Base-by-base conservation (phyloP, 1,140 invertebrate genomes). In the Scaptomyza graminum region DNA sequence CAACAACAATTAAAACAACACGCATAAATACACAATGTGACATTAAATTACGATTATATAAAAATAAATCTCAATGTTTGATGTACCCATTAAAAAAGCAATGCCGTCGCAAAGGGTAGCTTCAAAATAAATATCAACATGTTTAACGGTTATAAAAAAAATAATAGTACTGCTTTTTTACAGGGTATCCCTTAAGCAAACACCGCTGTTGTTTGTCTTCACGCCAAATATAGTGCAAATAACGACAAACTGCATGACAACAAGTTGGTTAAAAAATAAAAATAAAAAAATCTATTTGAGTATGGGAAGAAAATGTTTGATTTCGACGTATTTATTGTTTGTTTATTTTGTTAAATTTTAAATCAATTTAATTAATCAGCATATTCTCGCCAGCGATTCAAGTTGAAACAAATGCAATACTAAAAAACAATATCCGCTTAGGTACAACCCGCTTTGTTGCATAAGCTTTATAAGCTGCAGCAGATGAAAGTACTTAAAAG, bases 1-100 rank as follows among this genome's bases (percentile, higher is more conserved):
- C 66, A 76, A 81, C 82, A 84, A 84, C 82, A 84, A 84, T 84
- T 81, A 84, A 71, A 84, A 76, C 61, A 68, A 55, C 67, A 76
- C 50, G 47, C 67, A 75, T 70, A 71, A 75, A 75, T 70, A 51
- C 60, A 64, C 57, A 67, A 31, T 44, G 18, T 39, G 43, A 37
- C 49, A 85, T 81, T 81, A 85, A 81, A 77, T 74, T 73, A 56
- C 59, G 64, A 76, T 85, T 85, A 77, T 85, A 74, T 70, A 60
- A 63, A 70, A 43, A 62, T 41, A 46, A 34, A 34, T 64, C 9
- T 41, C 60, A 16, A 31, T 16, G 22, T 5, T n/a, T 12, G 16
- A 11, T 18, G 31, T 31, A 3, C 41, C 25, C 41, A 31, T 4
- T 46, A n/a, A 57, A 31, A n/a, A 46, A n/a, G 22, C 25, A 1